Evolutionary conservation across 2,797 vertebrate species (phyloP).

Genomic region (Capromys pilorides): DNA sequence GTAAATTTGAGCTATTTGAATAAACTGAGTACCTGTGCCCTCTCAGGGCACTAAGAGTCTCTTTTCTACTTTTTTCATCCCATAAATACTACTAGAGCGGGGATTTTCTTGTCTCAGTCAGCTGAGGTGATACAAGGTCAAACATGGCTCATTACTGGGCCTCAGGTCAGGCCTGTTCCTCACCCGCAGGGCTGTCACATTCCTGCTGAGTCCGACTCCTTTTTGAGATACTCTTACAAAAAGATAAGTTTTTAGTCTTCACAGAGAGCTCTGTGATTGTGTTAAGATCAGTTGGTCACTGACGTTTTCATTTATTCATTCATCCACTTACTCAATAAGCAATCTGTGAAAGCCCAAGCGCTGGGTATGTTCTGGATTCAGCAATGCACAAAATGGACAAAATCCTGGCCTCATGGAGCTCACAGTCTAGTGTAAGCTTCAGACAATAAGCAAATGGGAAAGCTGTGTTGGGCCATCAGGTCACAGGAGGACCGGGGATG

Average conservation of each 20-base stretch:
- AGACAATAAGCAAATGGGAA: background rate
- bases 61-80: background rate
- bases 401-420: background rate
- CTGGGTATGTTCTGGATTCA: background rate
- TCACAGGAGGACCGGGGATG: fast-evolving
- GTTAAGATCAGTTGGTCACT: background rate
- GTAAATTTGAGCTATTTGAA: background rate
- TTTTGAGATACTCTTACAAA: background rate
- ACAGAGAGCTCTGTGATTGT: background rate
- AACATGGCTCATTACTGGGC: background rate
- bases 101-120: background rate
- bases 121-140: background rate
- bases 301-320: background rate
- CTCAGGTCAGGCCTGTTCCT: background rate
- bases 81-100: background rate
- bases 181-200: fast-evolving
- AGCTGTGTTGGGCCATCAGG: fast-evolving
- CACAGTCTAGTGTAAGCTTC: background rate
- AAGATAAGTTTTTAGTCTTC: background rate
- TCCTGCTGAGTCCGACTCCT: background rate
- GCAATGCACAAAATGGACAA: background rate
- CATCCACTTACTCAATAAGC: too few relatives aligned
- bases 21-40: background rate
- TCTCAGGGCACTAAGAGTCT: background rate
- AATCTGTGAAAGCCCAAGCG: fast-evolving